Conservation (phyloP, 2,888 invertebrate species). For the Campoletis raptor region DNA sequence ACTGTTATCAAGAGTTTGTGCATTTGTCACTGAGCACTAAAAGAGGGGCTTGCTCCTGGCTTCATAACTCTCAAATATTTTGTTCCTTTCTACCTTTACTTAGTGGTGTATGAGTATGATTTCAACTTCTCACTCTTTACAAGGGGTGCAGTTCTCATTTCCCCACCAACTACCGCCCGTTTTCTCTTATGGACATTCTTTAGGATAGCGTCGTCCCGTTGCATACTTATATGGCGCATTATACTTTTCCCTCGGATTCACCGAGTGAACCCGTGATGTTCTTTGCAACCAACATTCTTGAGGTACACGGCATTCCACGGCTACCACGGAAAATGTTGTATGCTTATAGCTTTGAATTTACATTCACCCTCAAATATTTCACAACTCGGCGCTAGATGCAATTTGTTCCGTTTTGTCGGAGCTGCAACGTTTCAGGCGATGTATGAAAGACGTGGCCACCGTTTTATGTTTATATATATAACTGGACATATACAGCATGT, state of each 20-base stretch:
- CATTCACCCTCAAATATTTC: conserved; percentile 77
- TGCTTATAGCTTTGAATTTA: conserved; percentile 73
- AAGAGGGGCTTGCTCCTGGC: conserved; percentile 78
- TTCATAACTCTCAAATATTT: conserved; percentile 77
- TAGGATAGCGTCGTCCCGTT: conserved; percentile 39
- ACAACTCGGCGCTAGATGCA: conserved; percentile 72
- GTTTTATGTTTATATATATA: background rate
- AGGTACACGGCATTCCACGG: conserved; percentile 20
- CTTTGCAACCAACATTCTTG: conserved; percentile 44
- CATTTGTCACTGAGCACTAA: conserved; percentile 81
- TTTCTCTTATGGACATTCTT: conserved; percentile 48
- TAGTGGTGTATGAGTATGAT: conserved; percentile 44
- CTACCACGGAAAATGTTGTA: conserved; percentile 34
- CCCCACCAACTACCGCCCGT: conserved; percentile 36
- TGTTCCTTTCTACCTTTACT: conserved; percentile 57
- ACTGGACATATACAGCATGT: conserved; percentile 59
- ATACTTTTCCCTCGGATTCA: conserved; percentile 60
- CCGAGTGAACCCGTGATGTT: conserved; percentile 52
- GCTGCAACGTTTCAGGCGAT: conserved; percentile 42
- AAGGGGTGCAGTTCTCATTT: conserved; percentile 51
- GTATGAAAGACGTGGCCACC: conserved; percentile 10
- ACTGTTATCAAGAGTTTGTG: conserved; percentile 73
- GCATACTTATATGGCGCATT: conserved; percentile 60
- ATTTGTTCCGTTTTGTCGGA: conserved; percentile 77
- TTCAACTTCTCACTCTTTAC: conserved; percentile 60